These are phyloP conservation scores for Procavia capensis DNA, from an alignment of 2,113 vertebrate species.

Conservation along the genomic window DNA sequence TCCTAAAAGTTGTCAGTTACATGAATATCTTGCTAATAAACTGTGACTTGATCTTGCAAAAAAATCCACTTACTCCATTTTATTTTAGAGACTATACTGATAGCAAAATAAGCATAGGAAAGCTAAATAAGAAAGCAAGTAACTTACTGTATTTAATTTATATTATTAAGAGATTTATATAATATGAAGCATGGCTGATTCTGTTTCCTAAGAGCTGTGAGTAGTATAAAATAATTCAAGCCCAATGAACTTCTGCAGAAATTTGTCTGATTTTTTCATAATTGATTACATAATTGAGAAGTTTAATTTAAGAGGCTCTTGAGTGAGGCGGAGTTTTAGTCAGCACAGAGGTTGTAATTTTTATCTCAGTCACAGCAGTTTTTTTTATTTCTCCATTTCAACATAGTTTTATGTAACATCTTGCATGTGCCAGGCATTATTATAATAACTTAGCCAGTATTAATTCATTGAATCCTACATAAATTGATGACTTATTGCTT, in stretches of 20 bases:
- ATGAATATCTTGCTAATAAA: background rate
- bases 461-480: slow-evolving; percentile 12
- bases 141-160: background rate
- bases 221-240: background rate
- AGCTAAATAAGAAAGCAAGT: background rate
- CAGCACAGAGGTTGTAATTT: background rate
- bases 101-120: background rate
- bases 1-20: background rate
- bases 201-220: background rate
- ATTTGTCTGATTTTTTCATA: background rate
- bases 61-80: background rate
- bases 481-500: background rate
- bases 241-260: background rate
- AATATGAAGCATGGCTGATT: background rate
- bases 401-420: background rate
- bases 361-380: background rate
- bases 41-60: slow-evolving; percentile 21
- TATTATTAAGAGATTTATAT: background rate
- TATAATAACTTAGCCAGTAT: background rate
- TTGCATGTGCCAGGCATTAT: background rate
- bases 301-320: background rate
- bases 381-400: background rate
- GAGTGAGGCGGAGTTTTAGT: background rate
- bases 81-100: background rate
- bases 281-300: background rate